Base-by-base conservation (phyloP, 2,888 invertebrate genomes). In the Notodromas monacha region DNA sequence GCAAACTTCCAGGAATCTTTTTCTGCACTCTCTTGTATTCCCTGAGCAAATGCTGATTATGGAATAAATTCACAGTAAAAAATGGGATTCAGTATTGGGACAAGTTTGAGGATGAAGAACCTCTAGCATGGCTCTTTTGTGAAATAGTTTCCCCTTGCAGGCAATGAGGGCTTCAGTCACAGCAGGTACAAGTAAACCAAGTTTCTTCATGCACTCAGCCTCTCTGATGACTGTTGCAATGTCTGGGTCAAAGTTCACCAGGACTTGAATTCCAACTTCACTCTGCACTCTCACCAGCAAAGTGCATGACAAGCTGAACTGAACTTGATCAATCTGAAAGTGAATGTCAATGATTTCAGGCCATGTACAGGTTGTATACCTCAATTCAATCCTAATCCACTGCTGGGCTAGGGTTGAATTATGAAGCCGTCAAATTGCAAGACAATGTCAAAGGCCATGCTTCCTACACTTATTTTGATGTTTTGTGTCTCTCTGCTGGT, bases 191-290 rank as follows among this genome's bases (percentile, higher is more conserved):
- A 68, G 65, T 2, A 79, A 49, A 4, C 65, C 60, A 56, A 77
- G 60, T 47, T 77, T 77, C 2, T 67, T 61, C 45, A 79, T 59
- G 43, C 74, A 66, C 44, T 76, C 76, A 1, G 74, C 65, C 47
- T 81, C 79, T 15, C 73, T 55, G 31, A 77, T 67, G 21, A 77
- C 77, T 37, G 67, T 62, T 36, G 56, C 54, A 28, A 77, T 54
- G 38, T 68, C 61, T 1, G 61, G 55, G 37, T 68, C 61, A 5
- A 76, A 70, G 40, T 66, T 63, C 13, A 46, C 42, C 15, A 43
- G 36, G 15, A 48, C 37, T 15, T 44, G 40, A n/a, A n/a, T n/a
- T 12, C 40, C 39, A 1, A 41, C 43, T 8, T 40, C 39, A 3
- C 46, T 44, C 29, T 44, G 40, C n/a, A n/a, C n/a, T 31, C 43